phyloP scores from a whole-genome alignment of 2,888 invertebrate species.

The Creontiades dilutus region DNA sequence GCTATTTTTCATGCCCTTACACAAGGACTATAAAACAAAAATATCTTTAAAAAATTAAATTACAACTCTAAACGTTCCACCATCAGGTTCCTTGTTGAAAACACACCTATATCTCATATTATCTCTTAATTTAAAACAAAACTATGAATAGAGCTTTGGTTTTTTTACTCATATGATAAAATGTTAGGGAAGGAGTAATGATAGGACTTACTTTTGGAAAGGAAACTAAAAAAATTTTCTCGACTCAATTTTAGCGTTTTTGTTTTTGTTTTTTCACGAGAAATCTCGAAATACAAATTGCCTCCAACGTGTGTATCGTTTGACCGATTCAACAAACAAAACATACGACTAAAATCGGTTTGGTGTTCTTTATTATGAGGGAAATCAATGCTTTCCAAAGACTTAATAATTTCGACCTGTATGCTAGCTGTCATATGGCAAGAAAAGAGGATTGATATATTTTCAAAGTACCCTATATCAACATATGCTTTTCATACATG shows the following conservation, averaged over 20 bases:
- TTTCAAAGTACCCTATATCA: too few relatives aligned
- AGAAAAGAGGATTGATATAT: too few relatives aligned
- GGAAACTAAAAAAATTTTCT: not conserved
- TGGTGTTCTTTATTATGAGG: too few relatives aligned
- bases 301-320: too few relatives aligned
- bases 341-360: too few relatives aligned
- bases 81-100: not conserved
- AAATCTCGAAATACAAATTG: not conserved
- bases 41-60: not conserved
- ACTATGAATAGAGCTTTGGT: constrained; percentile 44
- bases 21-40: too few relatives aligned
- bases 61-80: not conserved
- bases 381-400: too few relatives aligned
- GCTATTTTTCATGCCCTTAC: too few relatives aligned
- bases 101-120: not conserved
- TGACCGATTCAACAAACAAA: too few relatives aligned
- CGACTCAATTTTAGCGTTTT: not conserved
- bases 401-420: too few relatives aligned
- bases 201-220: constrained; percentile 15
- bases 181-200: constrained; percentile 41
- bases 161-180: constrained; percentile 62
- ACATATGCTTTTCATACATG: too few relatives aligned
- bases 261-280: not conserved
- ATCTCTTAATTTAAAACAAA: not conserved
- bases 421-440: too few relatives aligned